A percentile compares a stretch with the other conserved stretches of the same genome.
Conservation (phyloP, 1,140 invertebrate genomes). For the Dermatophagoides farinae region DNA sequence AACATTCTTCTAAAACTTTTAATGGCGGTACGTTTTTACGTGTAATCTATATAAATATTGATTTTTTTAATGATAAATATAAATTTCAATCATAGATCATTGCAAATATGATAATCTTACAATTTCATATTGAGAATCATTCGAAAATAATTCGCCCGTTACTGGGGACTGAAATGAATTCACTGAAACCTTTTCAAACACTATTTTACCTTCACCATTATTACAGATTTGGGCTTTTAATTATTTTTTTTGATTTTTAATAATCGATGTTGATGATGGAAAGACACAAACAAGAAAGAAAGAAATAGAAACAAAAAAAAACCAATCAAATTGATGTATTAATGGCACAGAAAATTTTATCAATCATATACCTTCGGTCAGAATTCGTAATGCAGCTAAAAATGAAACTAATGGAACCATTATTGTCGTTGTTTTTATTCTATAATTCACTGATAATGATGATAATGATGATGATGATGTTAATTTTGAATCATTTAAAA, state of each 20-base stretch:
- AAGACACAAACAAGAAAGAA: background rate
- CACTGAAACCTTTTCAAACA: constrained; percentile 67
- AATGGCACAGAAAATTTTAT: background rate
- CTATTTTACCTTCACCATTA: constrained; percentile 56
- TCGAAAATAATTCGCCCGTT: background rate
- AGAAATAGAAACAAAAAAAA: background rate
- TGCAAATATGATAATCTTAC: constrained; percentile 36
- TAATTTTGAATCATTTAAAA: no score
- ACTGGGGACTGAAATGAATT: constrained; percentile 63
- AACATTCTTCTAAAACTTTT: constrained; percentile 55
- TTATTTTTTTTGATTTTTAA: no score
- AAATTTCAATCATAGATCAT: no score
- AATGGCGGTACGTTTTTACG: constrained; percentile 53
- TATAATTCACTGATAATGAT: background rate
- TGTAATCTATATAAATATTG: constrained; percentile 34
- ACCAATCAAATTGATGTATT: background rate
- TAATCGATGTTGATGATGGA: background rate
- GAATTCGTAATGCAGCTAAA: constrained; percentile 55
- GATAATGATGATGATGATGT: background rate
- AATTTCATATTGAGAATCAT: constrained; percentile 36
- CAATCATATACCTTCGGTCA: constrained; percentile 43
- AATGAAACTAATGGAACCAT: constrained; percentile 65
- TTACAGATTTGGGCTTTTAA: constrained; percentile 77
- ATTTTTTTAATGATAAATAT: no score
- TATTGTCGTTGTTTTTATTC: background rate